Evolutionary conservation across 35 echinoderm and acorn worm species (phyloP), one percentile per base, ranked within the genome.

Genomic region (Strongylocentrotus purpuratus): DNA sequence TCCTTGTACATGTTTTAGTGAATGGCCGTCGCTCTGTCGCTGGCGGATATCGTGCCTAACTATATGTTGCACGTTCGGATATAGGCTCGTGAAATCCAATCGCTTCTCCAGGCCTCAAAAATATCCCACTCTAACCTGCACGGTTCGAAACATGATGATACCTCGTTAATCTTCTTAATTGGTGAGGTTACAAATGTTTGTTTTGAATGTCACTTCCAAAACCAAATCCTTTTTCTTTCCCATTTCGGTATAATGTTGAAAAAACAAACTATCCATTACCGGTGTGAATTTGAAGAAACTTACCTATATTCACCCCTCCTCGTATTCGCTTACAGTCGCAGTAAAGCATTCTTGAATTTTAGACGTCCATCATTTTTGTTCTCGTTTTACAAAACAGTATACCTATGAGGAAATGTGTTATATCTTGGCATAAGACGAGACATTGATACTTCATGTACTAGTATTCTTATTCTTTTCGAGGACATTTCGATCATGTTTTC

Each of bases 81-180:
- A 78, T 25, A 8, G 22, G 28, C 65, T 78, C 0, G 28, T 78
- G 65, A 78, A 78, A 78, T 7, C 65, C 65, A n/a, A 78, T 28
- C 4, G 65, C 28, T n/a, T 22, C 22, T n/a, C 65, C 25, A 28
- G 65, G 65, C 65, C 22, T 78, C 65, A 78, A 28, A n/a, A 28
- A 7, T 78, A n/a, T n/a, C 65, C 65, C 65, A 78, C 65, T 78
- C 65, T 22, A 78, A 78, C 65, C 65, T n/a, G 28, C 22, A 7
- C 20, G 22, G 28, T n/a, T 4, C 6, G 65, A 78, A 78, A 78
- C 65, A n/a, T 78, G 65, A 78, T 78, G n/a, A 78, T 28, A 78
- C 22, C 22, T 78, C 65, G 65, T 78, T 78, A 78, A 78, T 78
- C 65, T n/a, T 78, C 65, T 78, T 78, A 78, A 78, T 78, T 78